Conservation (phyloP, 2,888 invertebrate species). For the Drosophila borealis region DNA sequence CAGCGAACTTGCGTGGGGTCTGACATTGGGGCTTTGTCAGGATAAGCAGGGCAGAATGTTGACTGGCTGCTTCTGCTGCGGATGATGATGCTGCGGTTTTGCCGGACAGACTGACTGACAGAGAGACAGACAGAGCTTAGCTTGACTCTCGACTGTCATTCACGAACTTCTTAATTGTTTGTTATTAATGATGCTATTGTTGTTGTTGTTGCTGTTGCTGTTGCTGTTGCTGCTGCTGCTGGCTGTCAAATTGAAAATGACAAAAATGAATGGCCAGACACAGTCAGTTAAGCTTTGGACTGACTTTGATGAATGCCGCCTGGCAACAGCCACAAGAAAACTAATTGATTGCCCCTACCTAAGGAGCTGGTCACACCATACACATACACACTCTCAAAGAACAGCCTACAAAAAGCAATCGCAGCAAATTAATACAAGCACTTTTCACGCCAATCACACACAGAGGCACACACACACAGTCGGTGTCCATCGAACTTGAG, state of each 20-base stretch:
- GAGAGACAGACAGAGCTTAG: slow-evolving; percentile 34
- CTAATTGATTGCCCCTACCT: slow-evolving; percentile 63
- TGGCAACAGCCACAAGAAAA: slow-evolving; percentile 55
- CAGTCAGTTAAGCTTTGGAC: slow-evolving; percentile 40
- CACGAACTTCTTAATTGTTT: slow-evolving; percentile 72
- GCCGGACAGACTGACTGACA: slow-evolving; percentile 10
- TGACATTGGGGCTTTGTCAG: slow-evolving; percentile 43
- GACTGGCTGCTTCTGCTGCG: slow-evolving; percentile 5
- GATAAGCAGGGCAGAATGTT: slow-evolving; percentile 33
- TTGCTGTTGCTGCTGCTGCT: slow-evolving; percentile 32
- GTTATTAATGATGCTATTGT: slow-evolving; percentile 70
- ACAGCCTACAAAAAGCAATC: slow-evolving; percentile 38
- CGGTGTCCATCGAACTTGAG: slow-evolving; percentile 15
- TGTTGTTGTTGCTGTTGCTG: slow-evolving; percentile 18
- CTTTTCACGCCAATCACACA: slow-evolving; percentile 55
- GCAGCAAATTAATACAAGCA: slow-evolving; percentile 54
- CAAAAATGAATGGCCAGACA: slow-evolving; percentile 50
- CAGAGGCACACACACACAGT: background rate
- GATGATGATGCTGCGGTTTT: slow-evolving; percentile 41
- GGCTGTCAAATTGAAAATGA: slow-evolving; percentile 70
- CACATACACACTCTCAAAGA: background rate
- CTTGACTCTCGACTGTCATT: slow-evolving; percentile 54
- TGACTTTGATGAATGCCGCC: slow-evolving; percentile 74
- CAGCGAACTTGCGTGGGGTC: slow-evolving; percentile 47
- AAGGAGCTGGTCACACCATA: slow-evolving; percentile 1